Evolutionary conservation across 30 jellyfish, hydroid and myxozoan genomes (phyloP), one percentile per base, ranked within the genome.

Genomic region (Morbakka virulenta): DNA sequence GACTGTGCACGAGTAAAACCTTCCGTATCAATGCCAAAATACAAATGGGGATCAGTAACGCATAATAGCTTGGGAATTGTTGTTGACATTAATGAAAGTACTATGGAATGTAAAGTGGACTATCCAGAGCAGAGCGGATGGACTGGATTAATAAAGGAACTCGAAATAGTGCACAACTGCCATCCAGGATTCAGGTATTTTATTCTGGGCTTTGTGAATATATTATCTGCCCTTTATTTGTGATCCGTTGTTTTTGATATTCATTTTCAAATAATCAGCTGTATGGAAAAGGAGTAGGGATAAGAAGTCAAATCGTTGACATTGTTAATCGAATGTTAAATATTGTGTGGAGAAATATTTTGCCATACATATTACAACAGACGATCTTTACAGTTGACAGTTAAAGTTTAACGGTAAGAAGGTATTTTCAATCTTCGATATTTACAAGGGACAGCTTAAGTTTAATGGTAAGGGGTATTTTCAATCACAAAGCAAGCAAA

Each of bases 31-130:
- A 53, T 76, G 12, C 93, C 85, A 26, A 81, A 70, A 62, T 81
- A 69, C 85, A 81, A 81, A 61, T 81, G 93, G 93, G 93, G 93
- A 41, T 85, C 85, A 1, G 29, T 81, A 32, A 81, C 70, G 32
- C 85, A 81, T 61, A 53, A 85, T 52, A 81, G 63, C 24, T 20
- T 64, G 41, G 93, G 93, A 24, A 26, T 33, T 26, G 93, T 81
- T 22, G 62, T 27, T n/a, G 48, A 53, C 28, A 81, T 81, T 52
- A 81, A 85, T 63, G 79, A 79, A n/a, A 81, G 63, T 61, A 85
- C 81, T 4, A 65, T 67, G 27, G 93, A 81, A 21, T 81, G 93
- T 12, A 73, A 69, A 28, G 93, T 81, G 23, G 93, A 81, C 48
- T 81, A 69, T 36, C 2, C 49, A 2, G 75, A 52, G 52, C 93